Evolutionary conservation across 2,888 invertebrate genomes (phyloP), one percentile per base, ranked within the genome.

Genomic region (Xestia sexstrigata): DNA sequence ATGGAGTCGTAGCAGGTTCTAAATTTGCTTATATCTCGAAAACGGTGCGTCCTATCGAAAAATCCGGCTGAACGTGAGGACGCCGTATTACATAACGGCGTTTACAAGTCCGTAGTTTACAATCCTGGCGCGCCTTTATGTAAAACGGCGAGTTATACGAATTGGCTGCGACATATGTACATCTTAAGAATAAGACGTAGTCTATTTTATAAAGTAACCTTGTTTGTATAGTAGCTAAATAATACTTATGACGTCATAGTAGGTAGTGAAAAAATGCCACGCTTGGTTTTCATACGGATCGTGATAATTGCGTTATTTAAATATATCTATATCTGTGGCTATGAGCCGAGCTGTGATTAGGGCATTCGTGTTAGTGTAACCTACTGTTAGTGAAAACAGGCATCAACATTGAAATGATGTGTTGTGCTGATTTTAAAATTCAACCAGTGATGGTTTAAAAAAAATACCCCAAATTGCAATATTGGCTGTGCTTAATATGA

Each of bases 401-500:
- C 65, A 65, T 42, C 15, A 60, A 52, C 1, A 23, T 69, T 60
- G 23, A 71, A 71, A 30, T 45, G 3, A 68, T 39, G 1, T 42
- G 8, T 66, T 69, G 2, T 23, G 15, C 39, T 7, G 6, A 49
- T 52, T 70, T 58, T 9, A 42, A 70, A 47, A 77, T 11, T 13
- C 7, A 30, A 63, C 23, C 49, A 45, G 9, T 6, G 7, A 63
- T 63, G 20, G 60, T 69, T 42, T 70, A 7, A 35, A 67, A 79
- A n/a, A 62, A 66, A 68, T 39, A 74, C 55, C 26, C 68, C 70
- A 79, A 68, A 7, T 63, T 45, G 49, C 47, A 71, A 84, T 69
- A 79, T 84, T 84, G 82, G 81, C 82, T 84, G 82, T 81, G 82
- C 75, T 80, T 69, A 45, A 26, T 65, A n/a, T 45, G 9, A 65